Percentiles rank a stretch among this genome's conserved stretches.
Conservation (phyloP, 1,140 invertebrate genomes). For the Doryteuthis pealeii region DNA sequence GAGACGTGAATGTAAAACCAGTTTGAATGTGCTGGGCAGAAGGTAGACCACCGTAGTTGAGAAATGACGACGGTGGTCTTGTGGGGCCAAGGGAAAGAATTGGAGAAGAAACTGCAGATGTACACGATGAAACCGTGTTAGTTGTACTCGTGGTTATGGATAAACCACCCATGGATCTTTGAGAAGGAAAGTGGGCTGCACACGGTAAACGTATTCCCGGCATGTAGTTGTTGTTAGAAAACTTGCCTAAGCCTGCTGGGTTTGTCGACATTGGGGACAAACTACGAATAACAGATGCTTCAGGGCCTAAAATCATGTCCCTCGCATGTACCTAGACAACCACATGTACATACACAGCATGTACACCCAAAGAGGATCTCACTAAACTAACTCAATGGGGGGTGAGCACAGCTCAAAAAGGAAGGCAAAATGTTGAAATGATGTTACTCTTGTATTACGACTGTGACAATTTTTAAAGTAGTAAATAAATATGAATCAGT, state of each 20-base stretch:
- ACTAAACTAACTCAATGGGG: too few species aligned
- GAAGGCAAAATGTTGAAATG: too few species aligned
- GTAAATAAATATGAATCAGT: too few species aligned
- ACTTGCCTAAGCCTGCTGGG: not conserved
- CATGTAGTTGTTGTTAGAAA: constrained; percentile 12
- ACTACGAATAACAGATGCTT: not conserved
- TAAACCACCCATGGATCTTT: not conserved
- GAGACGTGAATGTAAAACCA: constrained; percentile 7
- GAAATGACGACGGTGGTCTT: not conserved
- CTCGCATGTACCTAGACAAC: not conserved
- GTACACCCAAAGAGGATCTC: too few species aligned
- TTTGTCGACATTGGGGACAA: constrained; percentile 2
- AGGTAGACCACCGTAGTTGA: not conserved
- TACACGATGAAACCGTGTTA: not conserved
- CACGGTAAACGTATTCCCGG: not conserved
- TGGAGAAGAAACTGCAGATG: not conserved
- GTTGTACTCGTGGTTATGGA: not conserved
- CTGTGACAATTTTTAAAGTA: too few species aligned
- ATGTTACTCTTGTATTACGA: too few species aligned
- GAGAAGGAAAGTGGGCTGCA: not conserved
- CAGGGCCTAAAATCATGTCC: constrained; percentile 4
- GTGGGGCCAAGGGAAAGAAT: not conserved
- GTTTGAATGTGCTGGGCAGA: constrained; percentile 6
- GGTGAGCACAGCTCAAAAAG: too few species aligned
- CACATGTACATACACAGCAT: not conserved